These are phyloP conservation scores for Creontiades dilutus DNA, from an alignment of 2,888 invertebrate species.

Conservation along the genomic window DNA sequence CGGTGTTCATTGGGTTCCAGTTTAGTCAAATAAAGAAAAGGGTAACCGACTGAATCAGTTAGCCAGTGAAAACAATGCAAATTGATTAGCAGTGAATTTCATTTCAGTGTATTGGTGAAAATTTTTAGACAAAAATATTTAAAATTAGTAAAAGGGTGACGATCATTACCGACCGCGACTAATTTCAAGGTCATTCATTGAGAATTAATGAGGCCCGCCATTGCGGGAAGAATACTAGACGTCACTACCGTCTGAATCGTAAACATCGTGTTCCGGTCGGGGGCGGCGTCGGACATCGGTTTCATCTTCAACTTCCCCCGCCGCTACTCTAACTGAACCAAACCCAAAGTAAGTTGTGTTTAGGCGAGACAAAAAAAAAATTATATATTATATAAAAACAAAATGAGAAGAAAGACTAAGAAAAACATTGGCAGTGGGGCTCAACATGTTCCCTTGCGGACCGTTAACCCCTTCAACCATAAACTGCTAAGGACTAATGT, in stretches of 20 bases:
- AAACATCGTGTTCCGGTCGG: background rate
- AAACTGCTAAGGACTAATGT: constrained; percentile 59
- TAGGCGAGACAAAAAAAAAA: background rate
- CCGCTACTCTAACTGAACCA: background rate
- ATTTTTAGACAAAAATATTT: too few species aligned
- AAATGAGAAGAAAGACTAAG: background rate
- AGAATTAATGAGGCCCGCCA: too few species aligned
- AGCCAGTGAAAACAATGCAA: too few species aligned
- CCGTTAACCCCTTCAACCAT: constrained; percentile 60
- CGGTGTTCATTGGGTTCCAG: too few species aligned
- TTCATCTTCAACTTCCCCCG: constrained; percentile 3
- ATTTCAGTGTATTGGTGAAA: too few species aligned
- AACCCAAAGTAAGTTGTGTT: background rate
- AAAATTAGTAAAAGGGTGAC: too few species aligned
- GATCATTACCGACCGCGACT: too few species aligned
- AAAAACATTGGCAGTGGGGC: constrained; percentile 41
- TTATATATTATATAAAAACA: background rate
- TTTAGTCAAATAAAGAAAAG: too few species aligned
- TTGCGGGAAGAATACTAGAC: too few species aligned
- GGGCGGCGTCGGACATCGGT: constrained; percentile 50
- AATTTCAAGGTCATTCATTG: too few species aligned
- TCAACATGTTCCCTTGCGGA: constrained; percentile 63
- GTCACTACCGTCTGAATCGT: background rate
- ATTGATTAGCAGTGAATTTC: too few species aligned
- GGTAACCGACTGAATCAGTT: too few species aligned